Evolutionary conservation across 2,113 vertebrate genomes (phyloP).

Genomic region (Hemiprocne comata): DNA sequence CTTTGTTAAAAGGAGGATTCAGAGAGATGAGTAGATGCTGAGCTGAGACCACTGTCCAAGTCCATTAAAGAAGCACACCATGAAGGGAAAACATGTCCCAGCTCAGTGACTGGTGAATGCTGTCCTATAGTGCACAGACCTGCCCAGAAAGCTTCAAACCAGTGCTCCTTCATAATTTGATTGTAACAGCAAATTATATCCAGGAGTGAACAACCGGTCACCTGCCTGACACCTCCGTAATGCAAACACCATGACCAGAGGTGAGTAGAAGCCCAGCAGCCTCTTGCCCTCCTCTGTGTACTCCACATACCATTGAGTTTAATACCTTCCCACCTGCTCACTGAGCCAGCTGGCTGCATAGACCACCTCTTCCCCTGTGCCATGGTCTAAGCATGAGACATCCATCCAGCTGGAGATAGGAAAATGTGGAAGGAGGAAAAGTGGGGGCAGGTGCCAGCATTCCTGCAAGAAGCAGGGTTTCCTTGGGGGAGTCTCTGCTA

Average conservation of each 20-base stretch:
- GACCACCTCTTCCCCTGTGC: neutral
- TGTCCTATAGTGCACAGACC: neutral
- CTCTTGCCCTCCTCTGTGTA: neutral
- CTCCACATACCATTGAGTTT: neutral
- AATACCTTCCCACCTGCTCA: neutral
- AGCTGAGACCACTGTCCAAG: neutral
- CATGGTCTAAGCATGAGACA: neutral
- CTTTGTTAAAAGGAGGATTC: neutral
- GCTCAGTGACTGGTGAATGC: too few species aligned
- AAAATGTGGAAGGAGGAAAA: neutral
- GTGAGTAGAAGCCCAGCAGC: neutral
- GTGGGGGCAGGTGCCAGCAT: neutral
- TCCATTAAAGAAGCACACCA: neutral
- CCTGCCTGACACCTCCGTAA: accelerated
- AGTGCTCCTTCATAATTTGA: neutral
- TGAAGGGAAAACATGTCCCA: neutral
- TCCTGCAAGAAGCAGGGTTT: neutral
- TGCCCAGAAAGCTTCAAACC: neutral
- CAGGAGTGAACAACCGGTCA: neutral
- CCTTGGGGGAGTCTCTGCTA: neutral
- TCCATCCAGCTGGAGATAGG: neutral
- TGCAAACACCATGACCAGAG: neutral
- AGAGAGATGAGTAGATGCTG: neutral
- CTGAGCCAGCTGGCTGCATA: neutral
- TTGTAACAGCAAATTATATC: neutral